Percentiles rank a stretch among this genome's conserved stretches.
These are phyloP conservation scores for Xiphydria camelus DNA, from an alignment of 2,888 invertebrate genomes.

Conservation along the genomic window DNA sequence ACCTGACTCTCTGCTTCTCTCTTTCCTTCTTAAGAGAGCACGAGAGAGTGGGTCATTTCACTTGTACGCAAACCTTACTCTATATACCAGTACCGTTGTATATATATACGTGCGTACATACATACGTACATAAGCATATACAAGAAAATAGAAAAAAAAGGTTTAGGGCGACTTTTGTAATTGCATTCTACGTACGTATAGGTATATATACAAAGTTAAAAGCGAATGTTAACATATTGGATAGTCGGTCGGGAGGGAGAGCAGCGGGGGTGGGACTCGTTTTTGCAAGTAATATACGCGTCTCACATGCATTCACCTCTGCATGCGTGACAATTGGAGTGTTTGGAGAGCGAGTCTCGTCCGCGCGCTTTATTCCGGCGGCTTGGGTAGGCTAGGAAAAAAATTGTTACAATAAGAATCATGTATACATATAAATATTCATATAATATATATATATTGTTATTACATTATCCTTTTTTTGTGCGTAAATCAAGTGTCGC, in stretches of 20 bases:
- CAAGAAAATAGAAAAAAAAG: constrained; percentile 15
- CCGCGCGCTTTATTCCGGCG: constrained; percentile 22
- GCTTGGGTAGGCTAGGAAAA: constrained; percentile 46
- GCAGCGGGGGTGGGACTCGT: no score
- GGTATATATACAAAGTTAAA: constrained; percentile 2
- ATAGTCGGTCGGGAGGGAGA: not conserved
- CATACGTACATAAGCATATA: constrained; percentile 1
- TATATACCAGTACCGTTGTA: no score
- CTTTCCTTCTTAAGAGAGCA: constrained; percentile 1
- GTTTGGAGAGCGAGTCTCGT: no score
- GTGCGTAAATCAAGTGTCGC: no score
- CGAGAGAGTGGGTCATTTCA: no score
- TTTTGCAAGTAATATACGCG: no score
- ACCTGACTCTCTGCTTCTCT: not conserved
- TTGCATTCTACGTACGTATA: constrained; percentile 1
- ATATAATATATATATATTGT: not conserved
- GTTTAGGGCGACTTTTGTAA: constrained; percentile 30
- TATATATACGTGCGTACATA: no score
- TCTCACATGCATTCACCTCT: not conserved
- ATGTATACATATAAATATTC: constrained; percentile 34
- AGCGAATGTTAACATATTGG: constrained; percentile 3
- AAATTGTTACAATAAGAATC: constrained; percentile 44
- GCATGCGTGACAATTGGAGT: not conserved
- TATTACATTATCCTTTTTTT: not conserved
- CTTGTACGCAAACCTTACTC: no score